phyloP scores from a whole-genome alignment of 1,140 invertebrate species.

The Heliconius himera region DNA sequence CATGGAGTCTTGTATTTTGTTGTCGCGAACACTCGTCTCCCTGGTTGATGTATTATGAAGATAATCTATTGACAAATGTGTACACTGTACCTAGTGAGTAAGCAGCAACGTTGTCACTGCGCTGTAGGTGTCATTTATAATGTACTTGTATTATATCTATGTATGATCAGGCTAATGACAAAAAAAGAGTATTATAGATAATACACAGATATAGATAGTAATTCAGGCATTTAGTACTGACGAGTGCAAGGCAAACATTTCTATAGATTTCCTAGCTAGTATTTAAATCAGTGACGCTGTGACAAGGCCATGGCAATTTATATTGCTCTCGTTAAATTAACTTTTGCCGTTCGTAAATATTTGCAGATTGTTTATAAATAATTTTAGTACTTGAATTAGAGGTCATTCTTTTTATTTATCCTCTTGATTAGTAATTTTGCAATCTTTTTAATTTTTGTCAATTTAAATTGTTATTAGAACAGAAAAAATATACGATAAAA shows the following conservation, averaged over 20 bases:
- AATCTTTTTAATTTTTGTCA: too few relatives aligned
- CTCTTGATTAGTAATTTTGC: too few relatives aligned
- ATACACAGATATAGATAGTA: too few relatives aligned
- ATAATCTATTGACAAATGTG: background rate
- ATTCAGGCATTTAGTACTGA: background rate
- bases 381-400: too few relatives aligned
- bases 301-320: conserved; percentile 19
- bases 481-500: too few relatives aligned
- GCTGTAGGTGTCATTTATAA: background rate
- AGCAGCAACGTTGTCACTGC: background rate
- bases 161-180: too few relatives aligned
- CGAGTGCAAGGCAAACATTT: conserved; percentile 8
- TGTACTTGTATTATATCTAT: background rate
- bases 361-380: too few relatives aligned
- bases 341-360: background rate
- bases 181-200: too few relatives aligned
- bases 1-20: background rate
- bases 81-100: too few relatives aligned
- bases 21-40: background rate
- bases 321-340: conserved; percentile 19
- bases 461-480: too few relatives aligned
- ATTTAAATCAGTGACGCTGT: conserved; percentile 19
- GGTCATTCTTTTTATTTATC: too few relatives aligned
- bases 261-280: conserved; percentile 14
- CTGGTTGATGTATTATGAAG: background rate